phyloP scores from a whole-genome alignment of 2,113 vertebrate genomes.

The Muntiacus reevesi region DNA sequence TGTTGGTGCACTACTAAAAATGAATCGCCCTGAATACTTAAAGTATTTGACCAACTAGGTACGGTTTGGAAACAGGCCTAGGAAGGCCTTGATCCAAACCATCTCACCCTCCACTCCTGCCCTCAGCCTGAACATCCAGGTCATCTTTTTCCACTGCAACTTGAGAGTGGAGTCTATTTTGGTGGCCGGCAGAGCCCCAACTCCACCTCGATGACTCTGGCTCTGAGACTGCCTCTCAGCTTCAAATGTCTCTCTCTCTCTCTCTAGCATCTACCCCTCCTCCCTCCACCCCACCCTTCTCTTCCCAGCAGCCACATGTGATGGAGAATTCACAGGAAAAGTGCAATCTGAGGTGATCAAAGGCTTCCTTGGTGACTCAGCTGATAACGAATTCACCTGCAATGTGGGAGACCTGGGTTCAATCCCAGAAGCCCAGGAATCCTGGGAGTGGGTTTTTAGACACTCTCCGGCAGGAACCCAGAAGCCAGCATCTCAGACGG shows the following conservation, averaged over 20 bases:
- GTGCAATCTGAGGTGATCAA: not conserved
- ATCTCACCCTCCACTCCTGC: not conserved
- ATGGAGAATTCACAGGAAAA: not conserved
- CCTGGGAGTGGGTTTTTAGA: not conserved
- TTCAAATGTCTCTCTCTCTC: not conserved
- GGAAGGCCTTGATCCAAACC: not conserved
- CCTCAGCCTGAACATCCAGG: not conserved
- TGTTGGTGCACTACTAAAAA: not conserved
- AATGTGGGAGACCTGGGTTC: not conserved
- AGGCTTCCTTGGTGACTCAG: not conserved
- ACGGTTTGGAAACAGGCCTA: not conserved
- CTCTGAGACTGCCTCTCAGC: not conserved
- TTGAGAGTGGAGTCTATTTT: not conserved
- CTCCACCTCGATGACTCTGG: not conserved
- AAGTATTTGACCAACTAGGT: not conserved
- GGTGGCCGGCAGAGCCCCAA: not conserved
- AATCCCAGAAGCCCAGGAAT: not conserved
- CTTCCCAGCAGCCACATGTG: accelerated
- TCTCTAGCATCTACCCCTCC: not conserved
- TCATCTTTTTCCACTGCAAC: not conserved
- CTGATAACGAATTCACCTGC: not conserved
- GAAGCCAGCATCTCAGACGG: not conserved
- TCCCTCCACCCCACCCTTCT: not conserved
- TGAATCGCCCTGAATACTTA: not conserved
- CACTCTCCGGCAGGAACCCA: not conserved